phyloP scores from a whole-genome alignment of 1,140 invertebrate genomes.

The Drosophila sulfurigaster region DNA sequence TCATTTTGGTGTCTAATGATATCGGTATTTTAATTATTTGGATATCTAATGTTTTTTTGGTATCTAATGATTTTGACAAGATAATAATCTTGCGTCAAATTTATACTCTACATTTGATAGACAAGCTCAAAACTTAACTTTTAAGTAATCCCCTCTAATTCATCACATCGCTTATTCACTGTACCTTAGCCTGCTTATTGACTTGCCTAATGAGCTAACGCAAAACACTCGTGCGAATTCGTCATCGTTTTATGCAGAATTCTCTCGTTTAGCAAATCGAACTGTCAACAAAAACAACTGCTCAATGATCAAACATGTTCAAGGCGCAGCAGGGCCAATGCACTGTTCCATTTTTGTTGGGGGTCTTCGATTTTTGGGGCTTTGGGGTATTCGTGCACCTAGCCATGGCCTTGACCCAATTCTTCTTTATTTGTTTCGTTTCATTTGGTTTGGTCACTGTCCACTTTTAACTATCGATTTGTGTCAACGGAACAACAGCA shows the following conservation, averaged over 20 bases:
- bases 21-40: too few relatives aligned
- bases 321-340: conserved; percentile 29
- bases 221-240: conserved; percentile 3
- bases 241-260: conserved; percentile 31
- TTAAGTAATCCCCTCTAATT: too few relatives aligned
- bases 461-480: conserved; percentile 35
- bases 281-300: conserved; percentile 7
- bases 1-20: too few relatives aligned
- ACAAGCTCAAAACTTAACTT: too few relatives aligned
- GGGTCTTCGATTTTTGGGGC: conserved; percentile 10
- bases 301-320: conserved; percentile 23
- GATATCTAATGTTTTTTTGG: too few relatives aligned
- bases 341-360: conserved; percentile 4
- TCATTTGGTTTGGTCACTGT: conserved; percentile 10
- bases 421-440: neutral
- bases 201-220: conserved; percentile 6
- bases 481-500: conserved; percentile 3
- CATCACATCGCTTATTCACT: neutral
- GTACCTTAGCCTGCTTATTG: conserved; percentile 13
- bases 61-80: too few relatives aligned
- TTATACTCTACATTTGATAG: too few relatives aligned
- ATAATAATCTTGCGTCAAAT: too few relatives aligned
- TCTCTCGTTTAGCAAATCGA: conserved; percentile 4
- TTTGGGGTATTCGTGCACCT: neutral
- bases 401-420: conserved; percentile 23